Evolutionary conservation across 2,797 vertebrate genomes (phyloP).

Genomic region (Mallotus villosus): DNA sequence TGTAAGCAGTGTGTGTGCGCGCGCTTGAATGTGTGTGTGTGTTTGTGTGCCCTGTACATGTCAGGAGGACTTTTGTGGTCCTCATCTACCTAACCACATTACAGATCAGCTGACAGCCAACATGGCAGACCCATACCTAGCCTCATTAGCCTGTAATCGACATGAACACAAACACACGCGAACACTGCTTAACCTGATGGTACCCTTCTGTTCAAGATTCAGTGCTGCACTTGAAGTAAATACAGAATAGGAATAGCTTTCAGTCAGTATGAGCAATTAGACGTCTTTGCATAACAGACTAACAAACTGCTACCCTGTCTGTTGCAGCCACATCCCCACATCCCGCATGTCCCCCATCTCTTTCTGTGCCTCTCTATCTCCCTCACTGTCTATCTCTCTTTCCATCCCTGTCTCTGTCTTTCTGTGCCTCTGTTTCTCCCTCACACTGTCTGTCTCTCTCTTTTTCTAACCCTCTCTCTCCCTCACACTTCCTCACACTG

Average conservation of each 20-base stretch:
- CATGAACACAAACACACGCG: neutral
- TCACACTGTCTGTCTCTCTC: neutral
- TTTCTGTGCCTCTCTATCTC: conserved; percentile 27
- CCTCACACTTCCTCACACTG: conserved; percentile 23
- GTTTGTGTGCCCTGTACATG: neutral
- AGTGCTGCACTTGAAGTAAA: neutral
- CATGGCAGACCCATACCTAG: conserved; percentile 31
- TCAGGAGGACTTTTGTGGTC: conserved; percentile 29
- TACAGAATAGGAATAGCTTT: neutral
- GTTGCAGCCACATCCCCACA: neutral
- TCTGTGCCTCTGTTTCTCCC: neutral
- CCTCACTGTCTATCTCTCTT: conserved; percentile 30
- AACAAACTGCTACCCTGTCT: conserved; percentile 34
- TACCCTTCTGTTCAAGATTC: neutral
- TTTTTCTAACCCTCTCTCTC: conserved; percentile 6
- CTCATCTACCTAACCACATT: conserved; percentile 53
- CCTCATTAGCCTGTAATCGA: conserved; percentile 1
- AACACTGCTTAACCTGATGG: neutral
- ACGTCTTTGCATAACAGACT: neutral
- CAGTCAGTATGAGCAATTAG: neutral
- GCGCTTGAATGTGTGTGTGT: conserved; percentile 9
- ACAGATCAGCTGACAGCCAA: conserved; percentile 54
- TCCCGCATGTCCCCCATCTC: neutral
- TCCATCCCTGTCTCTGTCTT: conserved; percentile 17
- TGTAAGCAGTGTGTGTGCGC: neutral